Conservation (phyloP, 2,113 vertebrate species). For the Poecile atricapillus region DNA sequence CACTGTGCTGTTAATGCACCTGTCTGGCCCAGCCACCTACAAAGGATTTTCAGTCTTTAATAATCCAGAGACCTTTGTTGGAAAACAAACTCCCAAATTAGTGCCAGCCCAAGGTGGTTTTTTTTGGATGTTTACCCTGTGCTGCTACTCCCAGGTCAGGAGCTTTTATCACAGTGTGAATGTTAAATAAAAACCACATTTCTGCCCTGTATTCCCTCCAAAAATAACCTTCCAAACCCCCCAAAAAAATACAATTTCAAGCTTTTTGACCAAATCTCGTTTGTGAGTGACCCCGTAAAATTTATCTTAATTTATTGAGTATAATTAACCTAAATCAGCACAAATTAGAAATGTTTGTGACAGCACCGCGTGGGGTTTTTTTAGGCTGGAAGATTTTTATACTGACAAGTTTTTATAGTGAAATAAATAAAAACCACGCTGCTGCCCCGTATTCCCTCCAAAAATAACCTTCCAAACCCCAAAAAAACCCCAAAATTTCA, state of each 20-base stretch:
- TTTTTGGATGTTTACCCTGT: background rate
- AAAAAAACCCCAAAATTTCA: background rate
- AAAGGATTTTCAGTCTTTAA: conserved; percentile 28
- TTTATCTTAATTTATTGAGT: background rate
- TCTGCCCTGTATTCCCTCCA: background rate
- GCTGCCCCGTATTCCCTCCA: background rate
- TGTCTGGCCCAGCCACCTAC: conserved; percentile 57
- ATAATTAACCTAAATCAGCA: background rate
- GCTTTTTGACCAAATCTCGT: background rate
- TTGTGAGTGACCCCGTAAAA: background rate
- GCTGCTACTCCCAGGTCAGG: conserved; percentile 59
- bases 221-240: background rate
- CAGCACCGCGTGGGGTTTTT: rapidly evolving
- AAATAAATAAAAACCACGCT: conserved; percentile 54
- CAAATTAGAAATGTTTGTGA: background rate
- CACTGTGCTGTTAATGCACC: conserved; percentile 71
- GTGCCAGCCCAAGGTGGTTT: conserved; percentile 39
- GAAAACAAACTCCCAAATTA: conserved; percentile 64
- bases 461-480: background rate
- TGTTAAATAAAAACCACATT: conserved; percentile 47
- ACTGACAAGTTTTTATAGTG: background rate
- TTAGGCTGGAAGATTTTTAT: background rate
- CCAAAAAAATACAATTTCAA: background rate
- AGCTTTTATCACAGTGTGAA: conserved; percentile 50
- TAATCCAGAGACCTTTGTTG: conserved; percentile 44